Evolutionary conservation across 2,797 vertebrate species (phyloP).

Genomic region (Sebastiscus albofasciatus): DNA sequence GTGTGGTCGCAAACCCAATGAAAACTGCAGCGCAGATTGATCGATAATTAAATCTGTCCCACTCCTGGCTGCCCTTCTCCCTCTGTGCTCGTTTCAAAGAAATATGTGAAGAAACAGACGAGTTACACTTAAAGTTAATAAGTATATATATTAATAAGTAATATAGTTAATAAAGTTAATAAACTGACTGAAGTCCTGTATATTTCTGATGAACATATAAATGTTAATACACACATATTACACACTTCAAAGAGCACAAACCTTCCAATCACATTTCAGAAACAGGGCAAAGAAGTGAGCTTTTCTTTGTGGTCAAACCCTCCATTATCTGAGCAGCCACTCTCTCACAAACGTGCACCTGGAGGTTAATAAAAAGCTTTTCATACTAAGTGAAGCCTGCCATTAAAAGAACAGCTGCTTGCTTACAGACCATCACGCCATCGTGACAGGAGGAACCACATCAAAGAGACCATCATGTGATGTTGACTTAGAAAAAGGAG

Average conservation of each 20-base stretch:
- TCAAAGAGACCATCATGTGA: constrained; percentile 49
- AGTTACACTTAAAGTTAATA: background rate
- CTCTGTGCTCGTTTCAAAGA: background rate
- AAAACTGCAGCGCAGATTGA: background rate
- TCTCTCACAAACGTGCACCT: constrained; percentile 58
- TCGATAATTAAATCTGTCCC: background rate
- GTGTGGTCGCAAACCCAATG: background rate
- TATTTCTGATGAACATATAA: background rate
- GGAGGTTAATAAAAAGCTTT: constrained; percentile 72
- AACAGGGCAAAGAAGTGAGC: background rate
- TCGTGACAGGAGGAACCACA: constrained; percentile 55
- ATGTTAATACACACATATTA: background rate
- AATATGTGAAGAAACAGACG: background rate
- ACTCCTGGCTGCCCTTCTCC: background rate
- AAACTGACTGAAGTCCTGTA: background rate
- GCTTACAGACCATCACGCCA: constrained; percentile 34
- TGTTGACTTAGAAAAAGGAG: constrained; percentile 36
- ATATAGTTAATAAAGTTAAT: background rate
- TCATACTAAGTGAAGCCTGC: constrained; percentile 52
- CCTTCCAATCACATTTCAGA: background rate
- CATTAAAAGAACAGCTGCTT: constrained; percentile 65
- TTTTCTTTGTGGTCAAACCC: constrained; percentile 29
- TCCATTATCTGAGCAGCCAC: constrained; percentile 50
- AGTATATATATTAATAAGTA: too few relatives aligned
- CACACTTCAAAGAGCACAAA: background rate